Base-by-base conservation (phyloP, 2,113 vertebrate genomes). In the Axis porcinus region DNA sequence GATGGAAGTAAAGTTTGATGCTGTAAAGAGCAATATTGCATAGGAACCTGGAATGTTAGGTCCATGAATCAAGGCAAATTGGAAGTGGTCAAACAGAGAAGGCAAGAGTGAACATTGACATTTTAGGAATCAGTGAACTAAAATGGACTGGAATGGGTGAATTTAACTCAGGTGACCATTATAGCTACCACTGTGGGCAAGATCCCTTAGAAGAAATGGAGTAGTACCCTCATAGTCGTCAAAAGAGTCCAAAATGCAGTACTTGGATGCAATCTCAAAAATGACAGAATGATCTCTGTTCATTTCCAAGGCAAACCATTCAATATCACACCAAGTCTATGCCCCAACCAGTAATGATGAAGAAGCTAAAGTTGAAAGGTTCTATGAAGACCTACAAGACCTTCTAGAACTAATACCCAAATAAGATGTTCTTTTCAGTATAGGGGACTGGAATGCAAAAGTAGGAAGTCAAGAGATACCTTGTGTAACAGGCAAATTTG, bases 291-390 rank as follows among this genome's bases (percentile, higher is more conserved):
- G 67, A 23, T 70, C n/a, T 40, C n/a, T 40, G 19, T 70, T 70
- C 4, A 0, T 70, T 70, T 70, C 19, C 21, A 70, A 70, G n/a
- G n/a, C 67, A 70, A 70, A 40, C n/a, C 19, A 40, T 70, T 70
- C 67, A 40, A 40, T 70, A 70, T 70, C n/a, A 70, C n/a, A 40
- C 9, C n/a, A 70, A 70, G n/a, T 40, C 67, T 70, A 70, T 40
- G n/a, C 67, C 67, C 19, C n/a, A 70, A 40, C n/a, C 19, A 70
- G 36, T 70, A 70, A 36, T 2, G 0, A n/a, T 70, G 19, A 70
- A 40, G 19, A 70, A 40, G n/a, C 19, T 23, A n/a, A 70, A 58
- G 57, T 58, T 27, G 57, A 28, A 40, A 0, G 0, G n/a, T 40
- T 23, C n/a, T 70, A 2, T 70, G 67, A 70, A 70, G n/a, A 70